Percentiles rank a stretch among this genome's conserved stretches.
phyloP scores from a whole-genome alignment of 2,113 vertebrate genomes.

The Pseudopipra pipra region DNA sequence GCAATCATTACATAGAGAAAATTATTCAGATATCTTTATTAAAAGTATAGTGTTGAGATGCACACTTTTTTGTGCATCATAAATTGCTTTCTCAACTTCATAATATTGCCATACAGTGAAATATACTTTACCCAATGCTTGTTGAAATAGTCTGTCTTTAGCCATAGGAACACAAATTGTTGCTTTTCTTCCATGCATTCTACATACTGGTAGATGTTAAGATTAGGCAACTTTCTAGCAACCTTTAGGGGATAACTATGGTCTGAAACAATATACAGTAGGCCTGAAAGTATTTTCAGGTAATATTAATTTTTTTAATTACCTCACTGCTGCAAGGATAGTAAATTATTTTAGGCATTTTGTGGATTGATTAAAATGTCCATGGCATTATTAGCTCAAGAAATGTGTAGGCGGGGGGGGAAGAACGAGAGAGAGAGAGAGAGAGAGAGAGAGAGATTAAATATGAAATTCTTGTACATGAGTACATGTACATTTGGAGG shows the following conservation, averaged over 20 bases:
- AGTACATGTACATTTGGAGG: conserved; percentile 35
- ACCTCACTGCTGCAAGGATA: background rate
- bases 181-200: background rate
- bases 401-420: accelerated
- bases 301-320: background rate
- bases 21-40: conserved; percentile 45
- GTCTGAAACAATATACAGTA: background rate
- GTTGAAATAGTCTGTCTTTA: background rate
- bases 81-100: background rate
- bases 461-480: background rate
- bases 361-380: background rate
- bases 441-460: background rate
- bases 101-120: background rate
- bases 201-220: background rate
- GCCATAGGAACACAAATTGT: background rate
- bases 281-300: background rate
- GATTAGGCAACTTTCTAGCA: background rate
- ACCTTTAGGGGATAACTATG: background rate
- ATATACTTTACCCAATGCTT: background rate
- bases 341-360: background rate
- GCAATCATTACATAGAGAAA: conserved; percentile 23
- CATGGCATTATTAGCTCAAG: background rate
- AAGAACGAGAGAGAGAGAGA: background rate
- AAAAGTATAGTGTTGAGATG: background rate
- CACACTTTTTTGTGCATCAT: background rate